Percentiles rank a stretch among this genome's conserved stretches.
These are phyloP conservation scores for Trichogramma evanescens DNA, from an alignment of 2,888 invertebrate genomes.

Conservation along the genomic window DNA sequence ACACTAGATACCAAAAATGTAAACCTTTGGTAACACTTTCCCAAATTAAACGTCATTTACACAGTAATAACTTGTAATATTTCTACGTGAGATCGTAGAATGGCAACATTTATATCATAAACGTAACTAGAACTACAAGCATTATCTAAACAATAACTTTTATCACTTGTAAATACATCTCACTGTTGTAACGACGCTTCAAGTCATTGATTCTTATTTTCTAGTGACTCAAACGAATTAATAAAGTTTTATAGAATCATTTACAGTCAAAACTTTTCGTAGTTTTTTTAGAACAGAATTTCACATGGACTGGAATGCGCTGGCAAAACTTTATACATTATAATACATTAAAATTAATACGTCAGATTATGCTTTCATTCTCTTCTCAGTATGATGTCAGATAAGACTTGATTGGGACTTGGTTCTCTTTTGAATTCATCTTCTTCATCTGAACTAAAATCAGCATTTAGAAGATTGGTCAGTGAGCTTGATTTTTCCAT, in stretches of 20 bases:
- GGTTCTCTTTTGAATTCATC: slow-evolving; percentile 39
- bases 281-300: background rate
- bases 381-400: slow-evolving; percentile 48
- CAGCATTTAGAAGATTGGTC: slow-evolving; percentile 41
- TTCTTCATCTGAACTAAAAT: slow-evolving; percentile 43
- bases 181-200: background rate
- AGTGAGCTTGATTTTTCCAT: slow-evolving; percentile 42
- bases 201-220: slow-evolving; percentile 7
- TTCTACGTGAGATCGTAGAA: slow-evolving; percentile 9
- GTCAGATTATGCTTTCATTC: slow-evolving; percentile 28
- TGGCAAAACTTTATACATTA: slow-evolving; percentile 8
- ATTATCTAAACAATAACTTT: too few relatives aligned
- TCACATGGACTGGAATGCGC: slow-evolving; percentile 8
- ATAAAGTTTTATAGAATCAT: background rate
- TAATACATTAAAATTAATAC: background rate
- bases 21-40: slow-evolving; percentile 13
- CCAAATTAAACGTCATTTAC: slow-evolving; percentile 7
- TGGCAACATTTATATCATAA: background rate
- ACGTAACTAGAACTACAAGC: too few relatives aligned
- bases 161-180: too few relatives aligned
- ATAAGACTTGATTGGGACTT: slow-evolving; percentile 50
- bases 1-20: slow-evolving; percentile 18
- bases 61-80: slow-evolving; percentile 7
- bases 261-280: too few relatives aligned
- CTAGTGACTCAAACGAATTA: slow-evolving; percentile 15